Conservation (phyloP, 2,113 vertebrate genomes). For the Tympanuchus pallidicinctus region DNA sequence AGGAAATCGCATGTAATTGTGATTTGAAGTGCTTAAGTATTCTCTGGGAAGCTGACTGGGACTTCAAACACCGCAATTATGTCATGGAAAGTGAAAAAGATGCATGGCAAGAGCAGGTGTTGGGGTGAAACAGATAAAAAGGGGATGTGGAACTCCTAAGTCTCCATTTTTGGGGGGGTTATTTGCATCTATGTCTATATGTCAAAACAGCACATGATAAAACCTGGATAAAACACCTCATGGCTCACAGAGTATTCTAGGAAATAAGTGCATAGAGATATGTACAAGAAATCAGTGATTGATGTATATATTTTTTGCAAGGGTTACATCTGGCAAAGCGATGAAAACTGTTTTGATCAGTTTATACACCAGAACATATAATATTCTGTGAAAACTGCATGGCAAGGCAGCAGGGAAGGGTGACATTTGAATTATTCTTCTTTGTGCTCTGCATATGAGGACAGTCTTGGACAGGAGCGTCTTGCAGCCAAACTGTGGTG, state of each 20-base stretch:
- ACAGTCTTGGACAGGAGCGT: neutral
- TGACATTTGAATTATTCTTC: neutral
- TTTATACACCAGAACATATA: accelerated
- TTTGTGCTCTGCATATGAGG: neutral
- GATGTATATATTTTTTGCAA: neutral
- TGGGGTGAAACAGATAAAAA: neutral
- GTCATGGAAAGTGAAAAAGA: neutral
- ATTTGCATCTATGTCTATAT: neutral
- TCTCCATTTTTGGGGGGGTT: neutral
- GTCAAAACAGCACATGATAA: neutral
- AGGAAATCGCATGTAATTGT: neutral
- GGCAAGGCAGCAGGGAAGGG: neutral
- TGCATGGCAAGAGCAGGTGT: neutral
- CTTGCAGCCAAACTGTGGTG: neutral
- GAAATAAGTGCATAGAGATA: neutral
- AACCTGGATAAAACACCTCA: neutral
- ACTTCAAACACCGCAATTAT: neutral
- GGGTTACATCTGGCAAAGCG: neutral
- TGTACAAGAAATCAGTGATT: neutral
- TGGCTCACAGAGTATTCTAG: neutral
- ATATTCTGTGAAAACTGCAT: neutral
- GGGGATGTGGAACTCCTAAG: neutral
- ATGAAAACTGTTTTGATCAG: neutral
- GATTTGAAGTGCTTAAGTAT: neutral
- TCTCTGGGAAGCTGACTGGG: neutral